These are phyloP conservation scores for Exaiptasia diaphana DNA, from an alignment of 64 coral and sea anemone genomes.

Conservation along the genomic window DNA sequence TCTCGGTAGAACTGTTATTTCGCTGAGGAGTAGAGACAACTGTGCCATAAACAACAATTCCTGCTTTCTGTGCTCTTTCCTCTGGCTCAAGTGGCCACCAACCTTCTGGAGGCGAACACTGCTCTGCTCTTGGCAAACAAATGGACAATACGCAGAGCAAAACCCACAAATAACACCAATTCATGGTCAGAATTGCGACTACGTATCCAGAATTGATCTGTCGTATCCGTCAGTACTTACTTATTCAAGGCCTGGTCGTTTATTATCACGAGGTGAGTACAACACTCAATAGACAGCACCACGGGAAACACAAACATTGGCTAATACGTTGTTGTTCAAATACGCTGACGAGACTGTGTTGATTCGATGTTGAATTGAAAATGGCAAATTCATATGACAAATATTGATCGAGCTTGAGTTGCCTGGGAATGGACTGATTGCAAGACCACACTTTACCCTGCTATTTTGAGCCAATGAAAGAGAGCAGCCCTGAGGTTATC, in stretches of 20 bases:
- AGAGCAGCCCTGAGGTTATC: not conserved
- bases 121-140: not conserved
- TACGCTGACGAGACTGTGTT: conserved; percentile 53
- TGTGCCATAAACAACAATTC: conserved; percentile 70
- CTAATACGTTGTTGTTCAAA: conserved; percentile 93
- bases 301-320: conserved; percentile 88
- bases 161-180: not conserved
- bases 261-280: conserved; percentile 58
- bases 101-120: conserved; percentile 66
- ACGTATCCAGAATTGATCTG: not conserved
- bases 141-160: conserved; percentile 11
- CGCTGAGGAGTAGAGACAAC: conserved; percentile 60
- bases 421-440: not conserved
- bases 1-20: not conserved
- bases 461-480: not conserved
- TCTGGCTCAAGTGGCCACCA: conserved; percentile 36
- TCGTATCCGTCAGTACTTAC: not conserved
- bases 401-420: conserved; percentile 63
- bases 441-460: not conserved
- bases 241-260: not conserved
- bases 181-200: conserved; percentile 7
- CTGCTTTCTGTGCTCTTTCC: conserved; percentile 65
- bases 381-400: conserved; percentile 88
- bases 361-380: conserved; percentile 21
- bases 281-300: conserved; percentile 51